A percentile compares a stretch with the other conserved stretches of the same genome.
Conservation (phyloP, 2,888 invertebrate species). For the Cabera pusaria region DNA sequence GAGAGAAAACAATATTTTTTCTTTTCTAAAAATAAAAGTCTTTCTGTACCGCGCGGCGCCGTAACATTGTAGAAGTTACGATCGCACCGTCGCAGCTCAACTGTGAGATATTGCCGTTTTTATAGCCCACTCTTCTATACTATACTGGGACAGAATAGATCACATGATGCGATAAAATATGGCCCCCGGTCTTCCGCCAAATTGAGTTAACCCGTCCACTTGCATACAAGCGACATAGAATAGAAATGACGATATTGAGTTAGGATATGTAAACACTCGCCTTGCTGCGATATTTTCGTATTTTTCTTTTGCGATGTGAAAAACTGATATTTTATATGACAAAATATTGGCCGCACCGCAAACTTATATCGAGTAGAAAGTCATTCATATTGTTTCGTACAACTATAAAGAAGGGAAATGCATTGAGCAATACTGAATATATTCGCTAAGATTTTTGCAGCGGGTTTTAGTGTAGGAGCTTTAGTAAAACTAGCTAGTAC, state of each 20-base stretch:
- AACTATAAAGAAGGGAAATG: too few relatives aligned
- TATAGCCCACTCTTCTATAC: constrained; percentile 81
- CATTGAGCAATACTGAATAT: too few relatives aligned
- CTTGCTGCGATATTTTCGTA: constrained; percentile 42
- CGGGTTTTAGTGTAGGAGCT: too few relatives aligned
- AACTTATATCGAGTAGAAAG: background rate
- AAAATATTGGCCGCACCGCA: constrained; percentile 1
- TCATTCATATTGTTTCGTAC: background rate
- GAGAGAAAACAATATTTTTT: constrained; percentile 59
- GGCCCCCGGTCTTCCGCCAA: constrained; percentile 75
- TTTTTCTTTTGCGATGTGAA: constrained; percentile 24
- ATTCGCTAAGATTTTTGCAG: too few relatives aligned
- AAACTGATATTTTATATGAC: constrained; percentile 8
- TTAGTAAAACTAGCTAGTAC: too few relatives aligned
- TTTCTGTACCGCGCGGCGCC: constrained; percentile 63
- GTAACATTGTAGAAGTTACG: constrained; percentile 82
- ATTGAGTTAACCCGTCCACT: constrained; percentile 83
- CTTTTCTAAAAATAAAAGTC: constrained; percentile 67
- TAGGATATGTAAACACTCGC: constrained; percentile 68
- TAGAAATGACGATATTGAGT: constrained; percentile 75
- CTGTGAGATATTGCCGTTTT: constrained; percentile 83
- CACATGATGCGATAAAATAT: constrained; percentile 83
- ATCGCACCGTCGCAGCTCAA: constrained; percentile 77
- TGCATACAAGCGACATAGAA: constrained; percentile 79
- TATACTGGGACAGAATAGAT: constrained; percentile 80